A percentile compares a stretch with the other conserved stretches of the same genome.
Evolutionary conservation across 2,888 invertebrate genomes (phyloP).

Genomic region (Drosophila atripex): DNA sequence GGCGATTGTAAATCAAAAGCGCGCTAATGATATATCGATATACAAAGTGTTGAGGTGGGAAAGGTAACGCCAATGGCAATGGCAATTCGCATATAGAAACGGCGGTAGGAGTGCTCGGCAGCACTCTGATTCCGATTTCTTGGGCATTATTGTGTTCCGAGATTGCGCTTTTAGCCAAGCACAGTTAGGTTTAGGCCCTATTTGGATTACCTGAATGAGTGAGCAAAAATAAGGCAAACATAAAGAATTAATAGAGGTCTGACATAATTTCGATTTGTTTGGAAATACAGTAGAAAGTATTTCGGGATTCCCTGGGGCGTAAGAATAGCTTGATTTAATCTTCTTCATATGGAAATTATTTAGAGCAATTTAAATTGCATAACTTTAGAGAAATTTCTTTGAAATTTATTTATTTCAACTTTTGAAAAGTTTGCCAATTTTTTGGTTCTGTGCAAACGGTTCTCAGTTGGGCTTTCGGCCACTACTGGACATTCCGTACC

Average conservation of each 20-base stretch:
- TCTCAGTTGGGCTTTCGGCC: slow-evolving; percentile 20
- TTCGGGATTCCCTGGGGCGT: neutral
- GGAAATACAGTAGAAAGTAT: neutral
- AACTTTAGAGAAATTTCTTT: neutral
- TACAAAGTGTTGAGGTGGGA: slow-evolving; percentile 50
- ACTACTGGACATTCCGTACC: slow-evolving; percentile 22
- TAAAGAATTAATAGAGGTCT: neutral
- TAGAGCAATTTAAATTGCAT: neutral
- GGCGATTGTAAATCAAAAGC: slow-evolving; percentile 77
- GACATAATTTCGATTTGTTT: slow-evolving; percentile 11
- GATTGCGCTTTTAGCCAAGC: slow-evolving; percentile 42
- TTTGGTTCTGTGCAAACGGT: slow-evolving; percentile 4
- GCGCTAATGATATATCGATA: slow-evolving; percentile 78
- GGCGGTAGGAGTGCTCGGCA: slow-evolving; percentile 29
- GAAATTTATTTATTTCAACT: neutral
- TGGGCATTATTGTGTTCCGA: slow-evolving; percentile 55
- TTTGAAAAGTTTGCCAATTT: neutral
- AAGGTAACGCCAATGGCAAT: slow-evolving; percentile 43
- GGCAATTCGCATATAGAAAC: slow-evolving; percentile 23
- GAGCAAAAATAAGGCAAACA: slow-evolving; percentile 13
- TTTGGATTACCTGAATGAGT: slow-evolving; percentile 28
- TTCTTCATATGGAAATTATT: neutral
- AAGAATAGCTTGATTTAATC: neutral
- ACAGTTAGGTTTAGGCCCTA: slow-evolving; percentile 57
- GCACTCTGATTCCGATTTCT: slow-evolving; percentile 56